Conservation (phyloP, 2,113 vertebrate genomes). For the Cervus canadensis region DNA sequence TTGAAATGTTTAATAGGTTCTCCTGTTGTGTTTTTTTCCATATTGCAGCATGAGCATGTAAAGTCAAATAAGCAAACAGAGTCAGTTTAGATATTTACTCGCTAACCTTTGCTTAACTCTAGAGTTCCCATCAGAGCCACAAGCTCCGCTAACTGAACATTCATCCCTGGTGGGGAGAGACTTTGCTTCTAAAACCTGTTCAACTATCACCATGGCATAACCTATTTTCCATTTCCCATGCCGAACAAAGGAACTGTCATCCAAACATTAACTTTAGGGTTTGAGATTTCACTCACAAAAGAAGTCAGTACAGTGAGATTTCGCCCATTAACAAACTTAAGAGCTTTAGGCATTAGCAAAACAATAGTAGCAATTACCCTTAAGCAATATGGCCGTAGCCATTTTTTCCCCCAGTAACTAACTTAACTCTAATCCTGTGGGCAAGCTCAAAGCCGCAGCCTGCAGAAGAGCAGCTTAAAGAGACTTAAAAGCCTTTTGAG, state of each 20-base stretch:
- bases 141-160: neutral
- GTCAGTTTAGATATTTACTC: neutral
- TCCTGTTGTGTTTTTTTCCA: neutral
- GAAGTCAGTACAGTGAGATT: neutral
- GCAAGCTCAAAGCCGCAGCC: neutral
- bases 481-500: neutral
- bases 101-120: neutral
- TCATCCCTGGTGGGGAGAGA: neutral
- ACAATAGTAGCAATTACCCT: neutral
- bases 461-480: neutral
- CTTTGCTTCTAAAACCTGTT: neutral
- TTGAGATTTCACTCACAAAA: neutral
- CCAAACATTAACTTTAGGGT: neutral
- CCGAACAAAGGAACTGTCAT: neutral
- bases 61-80: neutral
- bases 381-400: neutral
- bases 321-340: neutral
- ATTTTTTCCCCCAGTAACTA: neutral
- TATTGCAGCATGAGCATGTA: neutral
- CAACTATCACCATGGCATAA: neutral
- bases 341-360: neutral
- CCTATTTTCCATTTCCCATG: neutral
- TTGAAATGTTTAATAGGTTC: neutral
- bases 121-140: neutral
- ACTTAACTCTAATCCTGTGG: neutral